These are phyloP conservation scores for Ellobius talpinus DNA, from an alignment of 2,113 vertebrate genomes.

Conservation along the genomic window DNA sequence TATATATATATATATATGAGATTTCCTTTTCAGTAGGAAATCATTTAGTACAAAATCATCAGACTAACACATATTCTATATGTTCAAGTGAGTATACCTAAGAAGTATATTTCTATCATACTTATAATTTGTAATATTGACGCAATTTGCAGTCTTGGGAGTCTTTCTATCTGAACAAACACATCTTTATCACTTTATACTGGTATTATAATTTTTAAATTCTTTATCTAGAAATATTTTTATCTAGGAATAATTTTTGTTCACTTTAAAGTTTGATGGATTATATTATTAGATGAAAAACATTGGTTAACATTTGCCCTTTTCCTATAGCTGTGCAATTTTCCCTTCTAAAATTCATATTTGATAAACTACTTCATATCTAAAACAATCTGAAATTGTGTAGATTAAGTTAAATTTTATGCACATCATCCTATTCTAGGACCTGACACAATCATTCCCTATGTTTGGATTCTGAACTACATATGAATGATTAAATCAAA, in stretches of 20 bases:
- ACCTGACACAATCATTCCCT: background rate
- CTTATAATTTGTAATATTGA: background rate
- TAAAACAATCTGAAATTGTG: background rate
- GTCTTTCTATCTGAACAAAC: background rate
- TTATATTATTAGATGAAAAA: background rate
- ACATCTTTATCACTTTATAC: background rate
- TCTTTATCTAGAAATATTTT: background rate
- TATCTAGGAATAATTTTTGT: background rate
- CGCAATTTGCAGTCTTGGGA: background rate
- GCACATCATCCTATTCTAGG: background rate
- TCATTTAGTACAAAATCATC: background rate
- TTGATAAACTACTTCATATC: background rate
- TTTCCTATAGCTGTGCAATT: background rate
- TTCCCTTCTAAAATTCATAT: background rate
- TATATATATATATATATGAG: background rate
- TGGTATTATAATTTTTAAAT: background rate
- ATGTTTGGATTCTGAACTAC: background rate
- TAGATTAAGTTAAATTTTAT: background rate
- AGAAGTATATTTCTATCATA: background rate
- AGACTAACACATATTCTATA: background rate
- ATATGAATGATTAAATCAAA: background rate
- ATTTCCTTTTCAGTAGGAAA: background rate
- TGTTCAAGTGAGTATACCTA: background rate
- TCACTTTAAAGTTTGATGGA: background rate
- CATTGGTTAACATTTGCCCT: background rate